These are phyloP conservation scores for Tenebrosternarchus preto DNA, from an alignment of 2,113 vertebrate genomes.

Conservation along the genomic window DNA sequence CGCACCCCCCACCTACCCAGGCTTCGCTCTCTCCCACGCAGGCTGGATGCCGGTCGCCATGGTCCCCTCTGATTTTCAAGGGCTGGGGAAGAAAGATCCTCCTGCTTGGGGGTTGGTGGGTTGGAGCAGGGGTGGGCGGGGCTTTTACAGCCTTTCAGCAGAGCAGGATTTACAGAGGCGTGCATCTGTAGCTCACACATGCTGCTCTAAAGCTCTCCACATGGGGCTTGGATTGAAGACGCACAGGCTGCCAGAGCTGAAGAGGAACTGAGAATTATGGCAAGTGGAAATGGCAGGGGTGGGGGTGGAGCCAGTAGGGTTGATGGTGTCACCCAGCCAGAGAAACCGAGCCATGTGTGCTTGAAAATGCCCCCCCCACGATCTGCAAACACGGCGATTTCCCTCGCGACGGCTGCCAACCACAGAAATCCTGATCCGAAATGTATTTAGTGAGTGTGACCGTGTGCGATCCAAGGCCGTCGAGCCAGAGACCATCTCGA, in stretches of 20 bases:
- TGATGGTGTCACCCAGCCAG: too few species aligned
- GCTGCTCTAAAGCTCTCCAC: constrained; percentile 39
- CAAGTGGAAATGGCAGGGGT: not conserved
- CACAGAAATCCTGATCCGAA: not conserved
- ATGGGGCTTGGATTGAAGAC: constrained; percentile 31
- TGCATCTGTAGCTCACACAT: constrained; percentile 57
- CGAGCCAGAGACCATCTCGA: too few species aligned
- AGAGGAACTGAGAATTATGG: constrained; percentile 23
- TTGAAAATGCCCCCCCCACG: not conserved
- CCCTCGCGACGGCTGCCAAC: not conserved
- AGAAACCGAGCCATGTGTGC: not conserved
- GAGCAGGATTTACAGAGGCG: constrained; percentile 52
- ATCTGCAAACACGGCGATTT: not conserved
- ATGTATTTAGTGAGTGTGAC: not conserved
- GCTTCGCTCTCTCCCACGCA: not conserved
- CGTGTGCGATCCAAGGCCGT: not conserved
- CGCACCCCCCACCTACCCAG: not conserved
- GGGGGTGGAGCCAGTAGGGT: not conserved
- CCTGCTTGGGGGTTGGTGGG: too few species aligned
- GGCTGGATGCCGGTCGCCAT: not conserved
- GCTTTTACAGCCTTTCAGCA: constrained; percentile 49
- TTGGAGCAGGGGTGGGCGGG: not conserved
- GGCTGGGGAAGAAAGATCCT: constrained; percentile 33
- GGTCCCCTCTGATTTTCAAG: constrained; percentile 54
- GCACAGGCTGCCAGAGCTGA: not conserved